Conservation (phyloP, 2,888 invertebrate species). For the Mythimna albipuncta region DNA sequence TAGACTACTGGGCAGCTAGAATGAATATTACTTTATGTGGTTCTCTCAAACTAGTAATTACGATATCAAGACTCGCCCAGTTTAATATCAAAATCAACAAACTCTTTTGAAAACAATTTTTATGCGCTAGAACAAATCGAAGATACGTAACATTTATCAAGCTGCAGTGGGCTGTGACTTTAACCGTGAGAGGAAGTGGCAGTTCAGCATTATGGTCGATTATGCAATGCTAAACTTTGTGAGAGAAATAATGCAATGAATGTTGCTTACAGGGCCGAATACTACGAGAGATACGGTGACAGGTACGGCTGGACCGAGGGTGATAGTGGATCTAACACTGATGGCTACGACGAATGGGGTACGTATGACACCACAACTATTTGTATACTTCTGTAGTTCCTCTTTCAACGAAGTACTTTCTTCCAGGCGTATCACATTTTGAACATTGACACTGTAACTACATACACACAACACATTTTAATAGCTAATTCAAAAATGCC, state of each 20-base stretch:
- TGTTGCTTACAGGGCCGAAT: conserved; percentile 27
- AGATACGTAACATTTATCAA: too few relatives aligned
- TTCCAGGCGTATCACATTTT: neutral
- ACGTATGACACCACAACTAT: conserved; percentile 7
- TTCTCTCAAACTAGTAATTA: neutral
- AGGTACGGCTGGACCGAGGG: conserved; percentile 4
- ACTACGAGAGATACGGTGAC: neutral
- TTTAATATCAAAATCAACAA: too few relatives aligned
- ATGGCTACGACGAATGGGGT: conserved; percentile 45
- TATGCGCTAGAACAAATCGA: too few relatives aligned
- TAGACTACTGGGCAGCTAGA: neutral
- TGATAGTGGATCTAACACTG: conserved; percentile 53
- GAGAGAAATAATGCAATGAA: neutral
- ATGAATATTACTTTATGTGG: neutral
- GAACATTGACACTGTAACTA: neutral
- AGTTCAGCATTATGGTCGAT: neutral
- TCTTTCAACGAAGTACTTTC: neutral
- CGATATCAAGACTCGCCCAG: neutral
- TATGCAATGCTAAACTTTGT: neutral
- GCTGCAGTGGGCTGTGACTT: too few relatives aligned
- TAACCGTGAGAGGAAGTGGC: too few relatives aligned
- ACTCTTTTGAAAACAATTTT: neutral
- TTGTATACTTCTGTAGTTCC: neutral
- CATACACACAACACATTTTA: neutral
- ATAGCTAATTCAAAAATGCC: neutral